Base-by-base conservation (phyloP, 2,113 vertebrate species). In the Saccopteryx leptura region DNA sequence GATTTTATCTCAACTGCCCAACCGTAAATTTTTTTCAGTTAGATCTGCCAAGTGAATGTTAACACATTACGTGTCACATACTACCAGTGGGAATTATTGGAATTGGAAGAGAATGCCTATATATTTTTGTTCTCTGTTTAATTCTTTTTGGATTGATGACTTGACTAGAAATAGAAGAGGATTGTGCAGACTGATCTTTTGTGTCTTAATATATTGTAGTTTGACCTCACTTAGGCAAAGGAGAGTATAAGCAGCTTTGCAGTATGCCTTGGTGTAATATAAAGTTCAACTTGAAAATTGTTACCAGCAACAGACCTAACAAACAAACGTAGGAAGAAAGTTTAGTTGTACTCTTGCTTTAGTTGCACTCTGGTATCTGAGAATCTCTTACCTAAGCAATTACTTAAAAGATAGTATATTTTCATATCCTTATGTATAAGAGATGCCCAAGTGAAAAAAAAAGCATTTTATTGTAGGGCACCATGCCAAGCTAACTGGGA, bases 1-100 rank as follows among this genome's bases (percentile, higher is more conserved):
- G 97, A 96, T 96, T 98, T 97, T 94, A 91, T 94, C 54, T 85
- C 68, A 75, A 66, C 72, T 96, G 58, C 63, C 93, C 94, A 94
- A 91, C 56, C 85, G 95, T 88, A 92, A 90, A 18, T 94, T 90
- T 94, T 95, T 92, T 88, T 82, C 72, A 74, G 26, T 91, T 86
- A 88, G 78, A 39, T 52, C 72, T 97, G 86, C 95, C 91, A 97
- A 93, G 9, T 72, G 65, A 92, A 24, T 83, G 61, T 92, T 81
- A 17, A 86, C 3, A 39, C 3, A 39, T 39, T 39, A 39, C 39
- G 39, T 39, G 39, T 39, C 3, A 39, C 39, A 39, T 39, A 21
- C 85, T 94, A 79, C 76, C 80, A 95, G 9, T 94, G 54, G 50
- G 78, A 87, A 69, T 88, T 90, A 65, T 12, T 96, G 72, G 33